Conservation (phyloP, 2,113 vertebrate species). For the Pterophyllum scalare region DNA sequence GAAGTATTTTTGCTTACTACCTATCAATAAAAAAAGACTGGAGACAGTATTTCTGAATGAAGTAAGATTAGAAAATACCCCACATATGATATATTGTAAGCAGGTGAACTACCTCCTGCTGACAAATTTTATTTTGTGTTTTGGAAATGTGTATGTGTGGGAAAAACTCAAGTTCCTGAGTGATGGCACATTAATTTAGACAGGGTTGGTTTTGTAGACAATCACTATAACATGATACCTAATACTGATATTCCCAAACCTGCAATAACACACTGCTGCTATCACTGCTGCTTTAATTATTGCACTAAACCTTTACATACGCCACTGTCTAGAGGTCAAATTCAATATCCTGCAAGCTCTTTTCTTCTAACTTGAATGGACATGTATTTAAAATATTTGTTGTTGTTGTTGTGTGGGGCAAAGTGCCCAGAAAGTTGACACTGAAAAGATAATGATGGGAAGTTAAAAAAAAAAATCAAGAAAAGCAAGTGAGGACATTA, state of each 20-base stretch:
- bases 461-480: conserved; percentile 36
- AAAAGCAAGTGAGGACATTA: conserved; percentile 49
- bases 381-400: neutral
- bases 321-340: neutral
- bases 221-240: neutral
- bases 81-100: conserved; percentile 37
- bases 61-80: conserved; percentile 37
- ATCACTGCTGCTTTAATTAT: neutral
- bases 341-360: neutral
- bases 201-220: neutral
- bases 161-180: no score
- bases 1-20: conserved; percentile 14
- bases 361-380: neutral
- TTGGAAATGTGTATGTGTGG: neutral
- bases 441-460: conserved; percentile 17
- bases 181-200: neutral
- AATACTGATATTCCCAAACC: neutral
- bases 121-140: neutral
- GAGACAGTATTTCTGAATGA: conserved; percentile 3
- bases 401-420: neutral
- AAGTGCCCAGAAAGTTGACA: conserved; percentile 26
- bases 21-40: conserved; percentile 47
- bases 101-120: neutral
- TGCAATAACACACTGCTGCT: neutral
- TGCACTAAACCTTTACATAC: neutral